These are phyloP conservation scores for Pinna nobilis DNA, from an alignment of 1,140 invertebrate species.

Conservation along the genomic window DNA sequence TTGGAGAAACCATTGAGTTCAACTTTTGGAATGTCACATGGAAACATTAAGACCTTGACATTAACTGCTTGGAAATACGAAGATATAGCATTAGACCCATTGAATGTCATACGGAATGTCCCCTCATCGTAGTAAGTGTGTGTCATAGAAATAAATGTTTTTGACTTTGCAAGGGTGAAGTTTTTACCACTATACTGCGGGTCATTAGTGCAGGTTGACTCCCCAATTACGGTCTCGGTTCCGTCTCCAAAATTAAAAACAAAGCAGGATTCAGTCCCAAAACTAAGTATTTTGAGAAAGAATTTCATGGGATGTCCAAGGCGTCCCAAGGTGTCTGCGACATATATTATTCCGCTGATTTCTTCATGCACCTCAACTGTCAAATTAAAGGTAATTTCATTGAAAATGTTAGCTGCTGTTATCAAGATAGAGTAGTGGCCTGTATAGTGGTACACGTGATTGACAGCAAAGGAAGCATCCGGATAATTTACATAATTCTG, in stretches of 20 bases:
- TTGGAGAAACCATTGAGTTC: slow-evolving; percentile 25
- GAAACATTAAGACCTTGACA: slow-evolving; percentile 11
- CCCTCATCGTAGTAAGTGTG: background rate
- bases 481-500: too few species aligned
- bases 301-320: slow-evolving; percentile 5
- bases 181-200: background rate
- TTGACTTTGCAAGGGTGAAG: background rate
- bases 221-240: slow-evolving; percentile 1
- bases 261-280: slow-evolving; percentile 25
- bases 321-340: background rate
- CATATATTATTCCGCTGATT: too few species aligned
- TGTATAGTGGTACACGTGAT: too few species aligned
- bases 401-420: too few species aligned
- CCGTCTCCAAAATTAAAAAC: slow-evolving; percentile 19
- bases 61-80: slow-evolving; percentile 2
- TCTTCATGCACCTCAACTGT: too few species aligned
- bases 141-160: background rate
- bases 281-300: background rate
- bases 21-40: slow-evolving; percentile 24
- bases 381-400: too few species aligned
- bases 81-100: slow-evolving; percentile 24
- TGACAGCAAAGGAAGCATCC: too few species aligned
- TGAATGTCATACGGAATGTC: background rate
- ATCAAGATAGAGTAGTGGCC: too few species aligned
- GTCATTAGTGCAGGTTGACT: background rate